Conservation (phyloP, 1,140 invertebrate species). For the Homarus americanus region DNA sequence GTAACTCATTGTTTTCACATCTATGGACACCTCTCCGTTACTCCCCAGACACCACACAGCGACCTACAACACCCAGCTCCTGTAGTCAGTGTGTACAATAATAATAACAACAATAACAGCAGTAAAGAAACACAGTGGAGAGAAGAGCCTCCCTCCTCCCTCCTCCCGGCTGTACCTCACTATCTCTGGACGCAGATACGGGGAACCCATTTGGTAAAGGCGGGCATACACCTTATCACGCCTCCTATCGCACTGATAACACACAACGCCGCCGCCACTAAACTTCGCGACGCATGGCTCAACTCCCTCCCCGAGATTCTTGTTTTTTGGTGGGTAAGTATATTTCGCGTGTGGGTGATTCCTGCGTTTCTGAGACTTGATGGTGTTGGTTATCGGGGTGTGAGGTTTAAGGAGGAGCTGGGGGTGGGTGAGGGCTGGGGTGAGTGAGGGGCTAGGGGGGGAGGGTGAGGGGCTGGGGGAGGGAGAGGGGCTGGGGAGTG, state of each 20-base stretch:
- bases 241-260: conserved; percentile 54
- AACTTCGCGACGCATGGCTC: conserved; percentile 52
- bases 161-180: conserved; percentile 18
- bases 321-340: neutral
- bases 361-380: too few relatives aligned
- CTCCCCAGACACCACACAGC: too few relatives aligned
- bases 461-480: neutral
- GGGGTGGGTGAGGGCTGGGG: neutral
- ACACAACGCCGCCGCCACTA: conserved; percentile 52
- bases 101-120: too few relatives aligned
- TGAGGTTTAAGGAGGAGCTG: neutral
- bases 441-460: neutral
- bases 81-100: too few relatives aligned
- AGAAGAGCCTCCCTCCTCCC: neutral
- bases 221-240: conserved; percentile 57
- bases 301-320: neutral
- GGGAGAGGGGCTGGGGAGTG: neutral
- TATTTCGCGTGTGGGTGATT: neutral
- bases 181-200: conserved; percentile 57
- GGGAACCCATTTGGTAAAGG: conserved; percentile 58
- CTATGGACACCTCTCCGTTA: too few relatives aligned
- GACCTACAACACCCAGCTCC: too few relatives aligned
- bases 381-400: neutral
- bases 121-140: neutral
- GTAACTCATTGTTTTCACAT: too few relatives aligned